Base-by-base conservation (phyloP, 1,140 invertebrate genomes). In the Drosophila trapezifrons region DNA sequence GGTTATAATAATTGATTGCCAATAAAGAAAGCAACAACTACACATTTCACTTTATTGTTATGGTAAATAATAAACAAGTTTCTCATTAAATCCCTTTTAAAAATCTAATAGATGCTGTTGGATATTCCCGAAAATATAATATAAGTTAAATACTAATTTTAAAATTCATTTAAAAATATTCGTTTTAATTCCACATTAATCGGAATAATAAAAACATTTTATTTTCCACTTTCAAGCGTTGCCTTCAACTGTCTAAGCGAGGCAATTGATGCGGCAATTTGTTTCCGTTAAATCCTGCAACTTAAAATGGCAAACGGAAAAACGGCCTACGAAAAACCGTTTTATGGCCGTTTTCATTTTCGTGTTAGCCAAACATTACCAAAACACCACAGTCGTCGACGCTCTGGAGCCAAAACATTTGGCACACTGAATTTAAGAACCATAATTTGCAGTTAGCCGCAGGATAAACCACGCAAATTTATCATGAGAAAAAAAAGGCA, bases 381-480 rank as follows among this genome's bases (percentile, higher is more conserved):
- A 70, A 59, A 66, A 45, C 18, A 52, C 38, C 46, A 17, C 46
- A 51, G 40, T 49, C 64, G 27, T 15, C 42, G 49, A 43, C 60
- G 37, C 15, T 35, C 15, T 40, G 49, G 52, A 29, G 62, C 40
- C 52, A n/a, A 70, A 71, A 57, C 66, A 71, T 71, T 71, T 71
- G 65, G 65, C 69, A 56, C 69, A 71, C 69, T 71, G 80, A 84
- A 83, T 84, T 83, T 87, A 86, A 86, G 82, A 86, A 86, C 82
- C 83, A 86, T 86, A 86, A 86, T 86, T 86, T 87, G 79, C 66
- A 45, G 60, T 62, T 79, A 69, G 82, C 82, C 83, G 79, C 82
- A 87, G 82, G 82, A 87, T 73, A 86, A 86, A 70, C 78, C 79
- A 87, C 76, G 82, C 84, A 79, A 87, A 86, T 87, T 86, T 86